Conservation (phyloP, 2,888 invertebrate genomes). For the Melinaea marsaeus region DNA sequence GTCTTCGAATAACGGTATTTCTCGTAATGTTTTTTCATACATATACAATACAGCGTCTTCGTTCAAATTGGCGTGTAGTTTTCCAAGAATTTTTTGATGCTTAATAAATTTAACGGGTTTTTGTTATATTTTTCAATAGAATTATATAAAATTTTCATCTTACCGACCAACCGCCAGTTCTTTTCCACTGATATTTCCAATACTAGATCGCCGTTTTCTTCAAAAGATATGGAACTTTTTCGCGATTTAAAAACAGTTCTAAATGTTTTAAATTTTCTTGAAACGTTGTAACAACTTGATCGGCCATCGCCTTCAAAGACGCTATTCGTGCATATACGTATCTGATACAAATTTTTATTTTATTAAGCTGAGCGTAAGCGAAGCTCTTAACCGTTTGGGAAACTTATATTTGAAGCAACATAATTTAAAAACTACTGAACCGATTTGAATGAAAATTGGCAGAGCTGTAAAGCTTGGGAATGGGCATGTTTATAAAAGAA, state of each 20-base stretch:
- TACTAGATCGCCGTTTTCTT: slow-evolving; percentile 61
- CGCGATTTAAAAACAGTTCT: slow-evolving; percentile 63
- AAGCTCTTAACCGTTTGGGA: too few relatives aligned
- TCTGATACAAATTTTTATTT: slow-evolving; percentile 36
- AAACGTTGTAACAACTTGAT: slow-evolving; percentile 66
- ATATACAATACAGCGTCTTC: slow-evolving; percentile 75
- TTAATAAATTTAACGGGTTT: slow-evolving; percentile 37
- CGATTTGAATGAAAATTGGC: too few relatives aligned
- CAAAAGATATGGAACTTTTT: slow-evolving; percentile 56
- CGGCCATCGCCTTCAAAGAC: slow-evolving; percentile 69
- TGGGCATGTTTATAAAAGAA: too few relatives aligned
- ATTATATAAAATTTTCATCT: slow-evolving; percentile 29
- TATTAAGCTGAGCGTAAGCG: not conserved
- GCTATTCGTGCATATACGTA: slow-evolving; percentile 72
- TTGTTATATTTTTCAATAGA: slow-evolving; percentile 17
- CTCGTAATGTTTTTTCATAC: slow-evolving; percentile 73
- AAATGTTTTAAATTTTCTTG: slow-evolving; percentile 70
- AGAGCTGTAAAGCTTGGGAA: too few relatives aligned
- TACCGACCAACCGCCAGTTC: slow-evolving; percentile 73
- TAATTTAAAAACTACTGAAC: too few relatives aligned
- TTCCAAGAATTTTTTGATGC: slow-evolving; percentile 70
- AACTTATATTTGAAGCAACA: too few relatives aligned
- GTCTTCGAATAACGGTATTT: slow-evolving; percentile 74
- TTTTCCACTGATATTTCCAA: slow-evolving; percentile 75
- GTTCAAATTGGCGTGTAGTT: slow-evolving; percentile 73